Conservation (phyloP, 2,888 invertebrate species). For the Hermodice carunculata region DNA sequence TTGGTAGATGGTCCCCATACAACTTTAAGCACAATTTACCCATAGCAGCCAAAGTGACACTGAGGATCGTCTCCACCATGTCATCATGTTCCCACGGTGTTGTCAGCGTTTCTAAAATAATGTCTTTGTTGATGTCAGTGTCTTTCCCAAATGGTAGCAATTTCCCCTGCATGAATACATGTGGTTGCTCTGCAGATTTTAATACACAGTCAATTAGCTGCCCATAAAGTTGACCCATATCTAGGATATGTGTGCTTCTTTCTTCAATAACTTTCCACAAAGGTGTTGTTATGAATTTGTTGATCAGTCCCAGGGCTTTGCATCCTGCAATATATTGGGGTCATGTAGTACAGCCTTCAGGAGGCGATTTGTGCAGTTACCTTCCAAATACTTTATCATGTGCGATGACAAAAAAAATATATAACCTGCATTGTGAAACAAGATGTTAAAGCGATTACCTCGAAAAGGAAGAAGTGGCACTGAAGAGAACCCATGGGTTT, state of each 20-base stretch:
- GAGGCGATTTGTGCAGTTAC: background rate
- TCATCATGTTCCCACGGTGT: background rate
- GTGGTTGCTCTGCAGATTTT: too few relatives aligned
- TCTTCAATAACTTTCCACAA: conserved; percentile 2
- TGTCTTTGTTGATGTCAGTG: background rate
- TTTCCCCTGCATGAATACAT: too few relatives aligned
- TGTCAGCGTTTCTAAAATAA: background rate
- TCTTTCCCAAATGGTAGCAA: background rate
- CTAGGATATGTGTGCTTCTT: background rate
- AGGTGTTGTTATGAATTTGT: background rate
- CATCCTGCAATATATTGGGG: background rate
- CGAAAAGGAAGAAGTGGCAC: background rate
- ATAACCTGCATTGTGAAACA: background rate
- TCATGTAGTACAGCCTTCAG: conserved; percentile 4
- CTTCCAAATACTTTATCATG: background rate
- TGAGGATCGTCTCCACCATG: background rate
- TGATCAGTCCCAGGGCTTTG: background rate
- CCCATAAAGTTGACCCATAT: background rate
- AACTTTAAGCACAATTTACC: too few relatives aligned
- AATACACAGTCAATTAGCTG: too few relatives aligned
- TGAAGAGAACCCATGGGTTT: background rate
- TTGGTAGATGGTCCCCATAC: too few relatives aligned
- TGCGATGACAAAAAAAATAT: background rate
- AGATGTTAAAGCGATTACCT: background rate
- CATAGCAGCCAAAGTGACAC: background rate